Evolutionary conservation across 2,113 vertebrate genomes (phyloP), one percentile per base, ranked within the genome.

Genomic region (Nothoprocta pentlandii): DNA sequence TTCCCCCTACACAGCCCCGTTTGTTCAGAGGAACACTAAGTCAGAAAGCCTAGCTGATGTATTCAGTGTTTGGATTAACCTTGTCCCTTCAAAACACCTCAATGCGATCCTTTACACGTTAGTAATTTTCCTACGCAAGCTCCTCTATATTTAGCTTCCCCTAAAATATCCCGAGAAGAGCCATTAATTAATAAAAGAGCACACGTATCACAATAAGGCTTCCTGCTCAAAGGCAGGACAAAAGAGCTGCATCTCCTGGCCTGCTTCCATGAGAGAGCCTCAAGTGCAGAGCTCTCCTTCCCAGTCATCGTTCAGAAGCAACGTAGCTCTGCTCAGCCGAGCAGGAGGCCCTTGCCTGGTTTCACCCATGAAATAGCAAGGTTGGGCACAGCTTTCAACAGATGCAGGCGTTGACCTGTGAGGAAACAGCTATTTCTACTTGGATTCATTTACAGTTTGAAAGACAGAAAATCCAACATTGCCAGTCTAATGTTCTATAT

Each of bases 61-160:
- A 39, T 58, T 79, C 66, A 46, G 16, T 46, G 53, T 49, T 39
- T 64, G 41, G 54, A 80, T 74, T 74, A 77, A 80, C 28, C 34
- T 46, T 63, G 16, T 51, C 46, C 41, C 25, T 46, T 64, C 23
- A 47, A 56, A 85, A 70, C 21, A 79, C 30, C 41, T 6, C 46
- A 51, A 51, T 30, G 30, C 5, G 14, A 41, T 32, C 30, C 49
- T 22, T 66, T 53, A 41, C 20, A 84, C 26, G 63, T n/a, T 46
- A 16, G 16, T 34, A 34, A 71, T 7, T 30, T 62, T 66, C 49
- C 26, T 7, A 62, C 23, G 16, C 51, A 81, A 59, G 80, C 30
- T 26, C 15, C 42, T 0, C 5, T 22, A 41, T 44, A 51, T 28
- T 56, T 23, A 7, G 4, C 30, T 22, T 46, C 47, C 56, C n/a